Base-by-base conservation (phyloP, 2,113 vertebrate genomes). In the Pituophis catenifer region DNA sequence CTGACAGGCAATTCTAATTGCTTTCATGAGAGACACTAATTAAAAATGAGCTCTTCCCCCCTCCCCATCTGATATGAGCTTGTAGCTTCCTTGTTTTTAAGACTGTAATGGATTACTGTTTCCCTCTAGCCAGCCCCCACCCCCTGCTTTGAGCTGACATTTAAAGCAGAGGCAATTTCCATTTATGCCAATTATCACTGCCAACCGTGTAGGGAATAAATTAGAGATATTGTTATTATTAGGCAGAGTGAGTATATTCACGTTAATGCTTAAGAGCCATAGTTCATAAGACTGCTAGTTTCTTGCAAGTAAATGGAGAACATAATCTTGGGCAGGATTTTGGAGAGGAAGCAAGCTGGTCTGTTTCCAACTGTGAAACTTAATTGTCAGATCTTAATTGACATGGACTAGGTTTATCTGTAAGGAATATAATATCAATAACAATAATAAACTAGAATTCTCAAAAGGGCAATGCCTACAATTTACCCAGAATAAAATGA, bases 101-200 rank as follows among this genome's bases (percentile, higher is more conserved):
- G 88, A 93, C 8, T 91, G 44, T 90, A 96, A 96, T 88, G 90
- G 91, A 91, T 96, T 93, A 92, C 57, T 44, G 0, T 92, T 75
- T 54, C 94, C 54, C 88, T 96, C 81, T 94, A 95, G 95, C 44
- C 24, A 48, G 13, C 52, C 54, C 48, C 13, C 85, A 24, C 26
- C 59, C n/a, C 21, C 7, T 81, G 75, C 75, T 44, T 92, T 94
- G 65, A 96, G 50, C 0, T 95, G 70, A 95, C 92, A 94, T 96
- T 97, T 94, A 93, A 96, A 97, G 89, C 92, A 96, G n/a, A 96
- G 65, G 93, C 44, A 92, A 92, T 94, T 97, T 95, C 91, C 85
- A 55, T 94, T 94, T 95, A 52, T 94, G 89, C 95, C 93, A 96
- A 91, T 96, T 94, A 92, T 65, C n/a, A 75, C 53, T 95, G 88